Base-by-base conservation (phyloP, 2,113 vertebrate genomes). In the Puntigrus tetrazona region DNA sequence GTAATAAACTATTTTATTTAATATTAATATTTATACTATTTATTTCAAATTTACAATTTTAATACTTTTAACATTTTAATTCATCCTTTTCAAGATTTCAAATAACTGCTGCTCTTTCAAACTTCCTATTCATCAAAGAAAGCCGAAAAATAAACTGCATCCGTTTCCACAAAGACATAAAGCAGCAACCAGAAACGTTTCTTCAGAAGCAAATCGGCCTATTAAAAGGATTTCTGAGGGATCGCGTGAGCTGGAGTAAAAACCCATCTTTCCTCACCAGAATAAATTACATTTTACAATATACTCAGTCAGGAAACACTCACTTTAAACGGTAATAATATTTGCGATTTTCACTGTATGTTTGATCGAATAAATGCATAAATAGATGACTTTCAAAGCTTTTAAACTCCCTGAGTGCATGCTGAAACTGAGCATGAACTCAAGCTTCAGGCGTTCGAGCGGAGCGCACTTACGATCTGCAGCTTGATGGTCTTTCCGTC, bases 401-500 rank as follows among this genome's bases (percentile, higher is more conserved):
- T 34, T 8, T 29, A n/a, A n/a, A n/a, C n/a, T n/a, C n/a, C n/a
- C n/a, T n/a, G n/a, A n/a, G n/a, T n/a, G 59, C 1, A 63, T 1
- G 59, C 59, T 29, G 59, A 61, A 57, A 59, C n/a, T 3, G n/a
- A 25, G 3, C 59, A 14, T 16, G 4, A 63, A 29, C 6, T 7
- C n/a, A 5, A 13, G 55, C 29, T 14, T 77, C 9, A 31, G 57
- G 34, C 5, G 4, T 2, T 6, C 1, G n/a, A 3, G 38, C 14
- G 0, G 5, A 1, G 1, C 14, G n/a, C 67, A 94, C 97, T 97
- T 95, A 99, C 97, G 90, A 99, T 99, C 94, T 99, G 97, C 88
- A 99, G 97, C 88, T 99, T 99, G 94, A 99, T 98, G 89, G 97
- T 99, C 94, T 99, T 99, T 55, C 97, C 97, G 84, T 99, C 97